Conservation (phyloP, 2,888 invertebrate species). For the Callosobruchus maculatus region DNA sequence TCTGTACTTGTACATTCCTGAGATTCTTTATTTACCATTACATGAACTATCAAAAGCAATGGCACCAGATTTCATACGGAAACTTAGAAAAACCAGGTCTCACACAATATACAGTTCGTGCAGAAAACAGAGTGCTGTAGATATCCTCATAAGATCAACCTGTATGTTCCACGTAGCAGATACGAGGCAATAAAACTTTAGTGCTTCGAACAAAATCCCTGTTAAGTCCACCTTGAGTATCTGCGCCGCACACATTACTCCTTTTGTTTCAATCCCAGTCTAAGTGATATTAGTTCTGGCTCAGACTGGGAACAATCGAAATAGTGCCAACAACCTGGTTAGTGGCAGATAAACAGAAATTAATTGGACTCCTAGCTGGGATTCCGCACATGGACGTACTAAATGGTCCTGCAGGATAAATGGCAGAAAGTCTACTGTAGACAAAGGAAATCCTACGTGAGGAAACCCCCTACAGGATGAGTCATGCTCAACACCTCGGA, state of each 20-base stretch:
- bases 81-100: no score
- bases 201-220: not conserved
- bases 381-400: not conserved
- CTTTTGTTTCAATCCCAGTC: not conserved
- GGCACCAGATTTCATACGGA: no score
- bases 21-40: no score
- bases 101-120: no score
- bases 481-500: no score
- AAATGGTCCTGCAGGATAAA: not conserved
- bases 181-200: not conserved
- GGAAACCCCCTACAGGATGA: no score
- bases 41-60: no score
- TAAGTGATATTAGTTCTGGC: not conserved
- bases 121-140: no score
- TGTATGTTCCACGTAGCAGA: not conserved
- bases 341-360: slow-evolving; percentile 2
- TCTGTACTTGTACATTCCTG: no score
- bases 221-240: not conserved
- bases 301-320: not conserved
- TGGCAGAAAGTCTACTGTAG: not conserved
- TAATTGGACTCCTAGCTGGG: not conserved
- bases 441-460: no score
- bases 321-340: slow-evolving; percentile 2
- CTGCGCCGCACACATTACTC: not conserved
- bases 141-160: no score